A percentile compares a stretch with the other conserved stretches of the same genome.
Evolutionary conservation across 2,113 vertebrate genomes (phyloP).

Genomic region (Hippocampus mohnikei): DNA sequence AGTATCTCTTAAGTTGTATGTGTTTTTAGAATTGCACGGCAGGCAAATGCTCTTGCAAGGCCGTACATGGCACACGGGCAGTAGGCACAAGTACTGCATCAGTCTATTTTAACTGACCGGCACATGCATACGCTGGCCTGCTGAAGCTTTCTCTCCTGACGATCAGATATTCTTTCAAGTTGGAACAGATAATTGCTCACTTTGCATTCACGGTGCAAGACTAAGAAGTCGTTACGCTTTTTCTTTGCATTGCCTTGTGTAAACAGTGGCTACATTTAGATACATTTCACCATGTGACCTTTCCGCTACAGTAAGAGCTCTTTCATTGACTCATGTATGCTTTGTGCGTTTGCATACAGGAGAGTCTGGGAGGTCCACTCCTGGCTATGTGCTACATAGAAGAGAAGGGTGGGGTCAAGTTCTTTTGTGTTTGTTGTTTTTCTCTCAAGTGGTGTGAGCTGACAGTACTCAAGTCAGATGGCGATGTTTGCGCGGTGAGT

Average conservation of each 20-base stretch:
- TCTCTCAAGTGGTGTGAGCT: slow-evolving; percentile 23
- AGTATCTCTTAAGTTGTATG: not conserved
- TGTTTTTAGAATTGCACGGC: slow-evolving; percentile 1
- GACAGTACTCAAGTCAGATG: slow-evolving; percentile 21
- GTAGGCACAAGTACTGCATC: not conserved
- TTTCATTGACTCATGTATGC: slow-evolving; percentile 1
- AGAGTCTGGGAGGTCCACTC: slow-evolving; percentile 45
- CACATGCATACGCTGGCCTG: slow-evolving; percentile 3
- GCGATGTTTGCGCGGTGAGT: slow-evolving; percentile 25
- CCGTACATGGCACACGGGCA: not conserved
- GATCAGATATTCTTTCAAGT: slow-evolving; percentile 30
- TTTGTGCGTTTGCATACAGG: slow-evolving; percentile 28
- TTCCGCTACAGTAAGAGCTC: not conserved
- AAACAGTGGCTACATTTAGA: slow-evolving; percentile 33
- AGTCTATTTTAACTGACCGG: not conserved
- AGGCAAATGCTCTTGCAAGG: not conserved
- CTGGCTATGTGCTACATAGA: slow-evolving; percentile 46
- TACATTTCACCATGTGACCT: slow-evolving; percentile 21
- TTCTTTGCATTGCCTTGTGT: slow-evolving; percentile 28
- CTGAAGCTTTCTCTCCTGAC: slow-evolving; percentile 12
- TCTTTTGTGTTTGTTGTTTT: slow-evolving; percentile 52
- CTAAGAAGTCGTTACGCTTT: slow-evolving; percentile 38
- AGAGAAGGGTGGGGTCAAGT: slow-evolving; percentile 61
- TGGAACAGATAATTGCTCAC: slow-evolving; percentile 19
- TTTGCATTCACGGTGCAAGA: slow-evolving; percentile 42